Evolutionary conservation across 1,140 invertebrate genomes (phyloP), one percentile per base, ranked within the genome.

Genomic region (Bombus superbus): DNA sequence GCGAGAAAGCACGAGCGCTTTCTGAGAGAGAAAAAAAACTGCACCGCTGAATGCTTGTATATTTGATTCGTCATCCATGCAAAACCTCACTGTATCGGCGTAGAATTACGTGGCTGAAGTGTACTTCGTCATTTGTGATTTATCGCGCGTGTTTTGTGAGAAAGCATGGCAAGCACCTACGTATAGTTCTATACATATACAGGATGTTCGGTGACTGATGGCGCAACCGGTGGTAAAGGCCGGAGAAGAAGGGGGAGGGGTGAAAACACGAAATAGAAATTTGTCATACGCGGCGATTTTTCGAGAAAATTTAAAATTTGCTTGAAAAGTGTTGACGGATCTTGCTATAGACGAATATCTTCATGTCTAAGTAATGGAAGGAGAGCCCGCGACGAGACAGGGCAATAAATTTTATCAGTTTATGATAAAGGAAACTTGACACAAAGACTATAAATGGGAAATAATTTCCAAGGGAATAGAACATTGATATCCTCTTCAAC

Each of bases 71-170:
- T 28, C 28, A n/a, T 4, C 40, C 3, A 8, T 32, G 72, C 42
- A 35, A 73, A 44, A 28, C 13, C 11, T 18, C 42, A 9, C 42
- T 18, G 28, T 15, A 22, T 42, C 10, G 28, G 40, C 15, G 40
- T 73, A 18, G 40, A 38, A 71, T 28, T 28, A 11, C 35, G 9
- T 3, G 68, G 9, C 66, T 38, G 32, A 68, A 66, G 32, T 62
- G 59, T 62, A 62, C 59, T 62, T 62, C 59, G 59, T 62, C 59
- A 62, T 62, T 62, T 32, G 62, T 32, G 62, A 66, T 66, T 66
- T 66, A 66, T 66, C 62, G 62, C n/a, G 62, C 28, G n/a, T 66
- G 62, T 66, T 32, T 66, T 32, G n/a, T n/a, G 62, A 66, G 62
- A 32, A 32, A 15, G n/a, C 62, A 32, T 66, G 13, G 62, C 28